Conservation (phyloP, 2,888 invertebrate species). For the Ophion obscuratus region DNA sequence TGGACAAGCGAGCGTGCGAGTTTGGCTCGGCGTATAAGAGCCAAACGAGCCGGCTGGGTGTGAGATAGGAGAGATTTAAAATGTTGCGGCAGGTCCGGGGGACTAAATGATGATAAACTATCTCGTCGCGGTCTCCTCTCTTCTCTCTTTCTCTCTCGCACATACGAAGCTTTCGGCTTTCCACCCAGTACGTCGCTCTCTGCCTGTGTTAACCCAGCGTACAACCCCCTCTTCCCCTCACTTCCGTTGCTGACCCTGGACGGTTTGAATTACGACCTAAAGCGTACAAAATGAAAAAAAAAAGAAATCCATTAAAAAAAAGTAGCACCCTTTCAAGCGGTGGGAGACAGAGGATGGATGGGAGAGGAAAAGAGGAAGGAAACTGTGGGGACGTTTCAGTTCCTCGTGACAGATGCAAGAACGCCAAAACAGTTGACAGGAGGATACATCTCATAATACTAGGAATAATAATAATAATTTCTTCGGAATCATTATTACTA, state of each 20-base stretch:
- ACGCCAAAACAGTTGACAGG: no score
- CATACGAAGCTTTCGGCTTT: constrained; percentile 36
- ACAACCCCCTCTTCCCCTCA: constrained; percentile 34
- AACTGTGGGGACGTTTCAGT: background rate
- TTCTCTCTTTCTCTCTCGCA: background rate
- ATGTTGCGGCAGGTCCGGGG: constrained; percentile 82
- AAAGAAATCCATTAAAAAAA: constrained; percentile 46
- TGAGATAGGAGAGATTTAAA: constrained; percentile 82
- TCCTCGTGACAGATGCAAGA: no score
- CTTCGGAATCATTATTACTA: no score
- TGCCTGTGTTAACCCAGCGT: constrained; percentile 19
- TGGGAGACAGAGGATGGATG: constrained; percentile 63
- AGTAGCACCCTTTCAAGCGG: constrained; percentile 33
- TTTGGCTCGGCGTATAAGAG: constrained; percentile 53
- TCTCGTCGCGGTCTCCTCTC: constrained; percentile 74
- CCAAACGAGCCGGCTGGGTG: constrained; percentile 67
- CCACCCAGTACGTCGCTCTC: constrained; percentile 51
- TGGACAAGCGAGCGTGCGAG: constrained; percentile 45
- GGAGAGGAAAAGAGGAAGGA: constrained; percentile 12
- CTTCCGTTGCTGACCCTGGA: constrained; percentile 76
- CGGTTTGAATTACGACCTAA: constrained; percentile 79
- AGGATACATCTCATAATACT: no score
- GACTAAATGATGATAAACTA: constrained; percentile 84
- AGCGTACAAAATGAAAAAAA: constrained; percentile 67
- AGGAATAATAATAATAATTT: no score